Evolutionary conservation across 2,113 vertebrate species (phyloP).

Genomic region (Crypturellus undulatus): DNA sequence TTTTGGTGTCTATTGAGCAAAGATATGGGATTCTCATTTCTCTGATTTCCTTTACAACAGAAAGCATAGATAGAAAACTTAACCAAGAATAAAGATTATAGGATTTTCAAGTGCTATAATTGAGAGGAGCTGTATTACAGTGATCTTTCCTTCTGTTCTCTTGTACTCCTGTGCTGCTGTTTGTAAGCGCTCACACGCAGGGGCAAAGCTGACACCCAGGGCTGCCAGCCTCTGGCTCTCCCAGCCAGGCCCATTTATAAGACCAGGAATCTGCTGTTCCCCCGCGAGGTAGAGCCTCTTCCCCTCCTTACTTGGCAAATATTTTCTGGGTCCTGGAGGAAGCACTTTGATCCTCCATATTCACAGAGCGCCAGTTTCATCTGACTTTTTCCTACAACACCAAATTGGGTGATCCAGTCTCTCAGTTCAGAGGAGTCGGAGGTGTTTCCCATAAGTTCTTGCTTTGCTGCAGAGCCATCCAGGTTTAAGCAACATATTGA

Average conservation of each 20-base stretch:
- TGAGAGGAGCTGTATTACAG: neutral
- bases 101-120: neutral
- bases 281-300: too few species aligned
- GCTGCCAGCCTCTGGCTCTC: too few species aligned
- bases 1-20: neutral
- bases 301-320: too few species aligned
- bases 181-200: neutral
- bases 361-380: neutral
- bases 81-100: neutral
- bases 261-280: too few species aligned
- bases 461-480: neutral
- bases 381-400: neutral
- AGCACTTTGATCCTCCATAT: neutral
- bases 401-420: neutral
- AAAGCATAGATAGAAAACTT: neutral
- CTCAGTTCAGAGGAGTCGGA: neutral
- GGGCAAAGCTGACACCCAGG: too few species aligned
- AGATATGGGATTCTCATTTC: neutral
- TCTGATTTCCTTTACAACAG: neutral
- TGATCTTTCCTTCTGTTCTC: neutral
- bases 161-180: neutral
- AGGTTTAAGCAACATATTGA: neutral
- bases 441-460: neutral
- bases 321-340: too few species aligned
- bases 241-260: too few species aligned